Evolutionary conservation across 2,797 vertebrate species (phyloP).

Genomic region (Gambelia wislizenii): DNA sequence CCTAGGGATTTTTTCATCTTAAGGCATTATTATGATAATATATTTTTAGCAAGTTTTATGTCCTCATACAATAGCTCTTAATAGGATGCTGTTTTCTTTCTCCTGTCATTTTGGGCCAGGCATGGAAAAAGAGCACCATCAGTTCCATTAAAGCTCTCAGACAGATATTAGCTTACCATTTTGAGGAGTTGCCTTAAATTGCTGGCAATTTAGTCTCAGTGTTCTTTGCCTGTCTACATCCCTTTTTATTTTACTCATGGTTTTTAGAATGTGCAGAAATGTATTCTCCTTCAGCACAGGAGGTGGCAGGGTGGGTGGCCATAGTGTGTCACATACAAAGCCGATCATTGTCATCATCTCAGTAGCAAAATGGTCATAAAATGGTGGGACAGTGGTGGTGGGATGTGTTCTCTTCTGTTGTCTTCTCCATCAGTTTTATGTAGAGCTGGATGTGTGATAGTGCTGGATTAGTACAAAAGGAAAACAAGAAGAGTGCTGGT

Average conservation of each 20-base stretch:
- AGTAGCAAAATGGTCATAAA: not conserved
- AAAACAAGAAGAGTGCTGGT: not conserved
- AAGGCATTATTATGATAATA: constrained; percentile 20
- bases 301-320: too few relatives aligned
- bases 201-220: constrained; percentile 16
- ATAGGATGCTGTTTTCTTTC: not conserved
- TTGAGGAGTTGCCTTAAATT: constrained; percentile 19
- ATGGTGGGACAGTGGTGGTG: not conserved
- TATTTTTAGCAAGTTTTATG: constrained; percentile 2
- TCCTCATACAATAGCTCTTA: not conserved
- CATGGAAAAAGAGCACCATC: not conserved
- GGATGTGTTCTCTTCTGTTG: not conserved
- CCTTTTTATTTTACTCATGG: not conserved
- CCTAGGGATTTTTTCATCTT: not conserved
- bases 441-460: not conserved
- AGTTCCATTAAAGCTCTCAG: constrained; percentile 25
- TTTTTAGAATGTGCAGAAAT: not conserved
- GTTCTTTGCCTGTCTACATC: not conserved
- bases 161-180: constrained; percentile 3
- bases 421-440: not conserved
- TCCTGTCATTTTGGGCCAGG: constrained; percentile 3
- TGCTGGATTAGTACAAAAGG: not conserved
- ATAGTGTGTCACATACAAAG: too few relatives aligned
- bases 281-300: not conserved
- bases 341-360: too few relatives aligned